Base-by-base conservation (phyloP, 2,797 vertebrate genomes). In the Telmatherina bonti region DNA sequence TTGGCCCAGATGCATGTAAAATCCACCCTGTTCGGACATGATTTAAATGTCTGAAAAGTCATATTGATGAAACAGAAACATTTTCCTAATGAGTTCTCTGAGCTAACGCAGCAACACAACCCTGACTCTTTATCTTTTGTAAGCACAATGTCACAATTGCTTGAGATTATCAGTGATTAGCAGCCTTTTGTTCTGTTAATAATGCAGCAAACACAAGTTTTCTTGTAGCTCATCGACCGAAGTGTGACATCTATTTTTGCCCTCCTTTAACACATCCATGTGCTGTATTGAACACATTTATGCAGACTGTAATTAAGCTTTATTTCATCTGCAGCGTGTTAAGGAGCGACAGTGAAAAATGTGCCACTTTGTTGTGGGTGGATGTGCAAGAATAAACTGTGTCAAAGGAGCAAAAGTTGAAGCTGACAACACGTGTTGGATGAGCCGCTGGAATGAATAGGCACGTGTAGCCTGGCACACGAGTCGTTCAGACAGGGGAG, bases 351-450 rank as follows among this genome's bases (percentile, higher is more conserved):
- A 9, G 11, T 22, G 47, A 67, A 38, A 67, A 26, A 24, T 53
- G 15, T n/a, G 52, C 31, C 31, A 27, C 8, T 31, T 29, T 58
- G 29, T 35, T 22, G 66, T 70, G 62, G 66, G 77, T 49, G 62
- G 51, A 69, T 49, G 51, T 7, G 12, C 57, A 49, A 51, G 33
- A 84, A 82, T 71, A 72, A 79, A 78, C 45, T 22, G 30, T 16
- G 10, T 10, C 18, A 55, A 54, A 71, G 56, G 60, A 62, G 55
- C 9, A 6, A 74, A 71, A 77, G 58, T 73, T 74, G 20, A 80
- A 72, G 49, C 16, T 16, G 43, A 33, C 27, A 26, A 30, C 87
- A 87, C 71, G 61, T 88, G 78, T 59, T 13, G 7, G 13, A 77
- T 47, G 73, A 56, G 38, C 43, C 74, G 13, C 59, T 1, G 31